Base-by-base conservation (phyloP, 2,797 vertebrate genomes). In the Schizopygopsis pylzovi region DNA sequence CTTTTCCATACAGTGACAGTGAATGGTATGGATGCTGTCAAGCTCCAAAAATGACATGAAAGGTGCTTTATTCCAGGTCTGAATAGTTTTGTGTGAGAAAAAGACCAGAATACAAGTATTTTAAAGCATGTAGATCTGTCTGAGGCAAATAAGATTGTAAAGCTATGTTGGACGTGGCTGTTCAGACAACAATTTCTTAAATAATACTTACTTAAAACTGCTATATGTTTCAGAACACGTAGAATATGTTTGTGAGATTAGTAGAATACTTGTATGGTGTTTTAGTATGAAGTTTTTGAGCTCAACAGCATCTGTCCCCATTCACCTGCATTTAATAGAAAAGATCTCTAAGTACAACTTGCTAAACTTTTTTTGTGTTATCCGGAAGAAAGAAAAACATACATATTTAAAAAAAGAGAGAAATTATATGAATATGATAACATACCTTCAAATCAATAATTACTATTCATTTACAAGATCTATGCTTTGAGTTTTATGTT, bases 1-100 rank as follows among this genome's bases (percentile, higher is more conserved):
- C 56, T 79, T 79, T 79, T 63, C n/a, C 39, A 79, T 45, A 78
- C 39, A 63, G 3, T 18, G 33, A 79, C 45, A 67, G 1, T 33
- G 1, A 47, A 65, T n/a, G 16, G n/a, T 25, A 77, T 39, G 8
- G 6, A 77, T 54, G 16, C 10, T 33, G 54, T 41, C 20, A 11
- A 76, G 18, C 33, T 56, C 3, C 5, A 56, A 77, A 54, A 77
- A 54, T 54, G 9, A 39, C 18, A 15, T 9, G 4, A 77, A 39
- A 39, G 12, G 10, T 25, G 70, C 22, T 37, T 22, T 4, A 54
- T 54, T 54, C 12, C 1, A 56, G 1, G 11, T n/a, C 33, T 56
- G 20, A 56, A 77, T 77, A 3, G 18, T 12, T 37, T 54, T 76
- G 1, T 33, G 45, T 54, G 5, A 37, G 10, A 54, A 76, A 13